Evolutionary conservation across 2,888 invertebrate species (phyloP).

Genomic region (Falcaria lacertinaria): DNA sequence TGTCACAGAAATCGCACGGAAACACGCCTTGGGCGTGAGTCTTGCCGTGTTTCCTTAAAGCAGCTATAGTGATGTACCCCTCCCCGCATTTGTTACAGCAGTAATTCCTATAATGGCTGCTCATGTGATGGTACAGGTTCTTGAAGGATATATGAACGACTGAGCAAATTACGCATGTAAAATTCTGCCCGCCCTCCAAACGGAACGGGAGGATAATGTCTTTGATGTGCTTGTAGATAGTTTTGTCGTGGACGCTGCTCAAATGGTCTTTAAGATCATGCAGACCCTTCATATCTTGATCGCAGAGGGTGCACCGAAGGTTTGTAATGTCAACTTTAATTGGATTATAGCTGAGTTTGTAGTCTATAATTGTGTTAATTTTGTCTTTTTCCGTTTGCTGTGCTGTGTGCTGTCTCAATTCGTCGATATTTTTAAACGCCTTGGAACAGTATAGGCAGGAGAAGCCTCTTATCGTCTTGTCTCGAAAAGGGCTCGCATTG

Average conservation of each 20-base stretch:
- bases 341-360: constrained; percentile 71
- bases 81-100: constrained; percentile 70
- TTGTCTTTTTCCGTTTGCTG: constrained; percentile 61
- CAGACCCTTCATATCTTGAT: constrained; percentile 52
- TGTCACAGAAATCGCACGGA: constrained; percentile 75
- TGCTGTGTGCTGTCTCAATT: constrained; percentile 56
- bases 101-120: constrained; percentile 69
- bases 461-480: constrained; percentile 68
- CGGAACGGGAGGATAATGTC: constrained; percentile 71
- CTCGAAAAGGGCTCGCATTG: constrained; percentile 70
- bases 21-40: constrained; percentile 74
- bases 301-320: constrained; percentile 55
- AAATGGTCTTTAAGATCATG: constrained; percentile 63
- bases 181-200: constrained; percentile 57
- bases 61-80: constrained; percentile 67
- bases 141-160: constrained; percentile 68
- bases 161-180: constrained; percentile 62
- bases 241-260: constrained; percentile 50
- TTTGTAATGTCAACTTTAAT: constrained; percentile 70
- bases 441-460: constrained; percentile 71
- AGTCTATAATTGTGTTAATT: constrained; percentile 67
- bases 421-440: constrained; percentile 54
- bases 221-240: constrained; percentile 61
- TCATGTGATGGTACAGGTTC: constrained; percentile 71
- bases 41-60: constrained; percentile 67